Conservation (phyloP, 2,888 invertebrate species). For the Nematopogon swammerdamellus region DNA sequence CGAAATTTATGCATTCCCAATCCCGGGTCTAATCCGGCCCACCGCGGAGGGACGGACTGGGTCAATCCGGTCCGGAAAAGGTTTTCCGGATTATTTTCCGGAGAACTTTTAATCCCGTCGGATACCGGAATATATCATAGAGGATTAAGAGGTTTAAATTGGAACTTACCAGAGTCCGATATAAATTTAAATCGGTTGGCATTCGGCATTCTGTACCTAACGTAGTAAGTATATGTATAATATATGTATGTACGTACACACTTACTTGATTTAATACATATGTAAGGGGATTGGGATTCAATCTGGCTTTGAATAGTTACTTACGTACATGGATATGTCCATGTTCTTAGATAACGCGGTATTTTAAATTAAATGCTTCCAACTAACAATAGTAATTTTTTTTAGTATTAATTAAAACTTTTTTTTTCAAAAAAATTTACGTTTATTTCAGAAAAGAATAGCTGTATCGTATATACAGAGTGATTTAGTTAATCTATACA, state of each 20-base stretch:
- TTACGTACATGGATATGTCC: too few relatives aligned
- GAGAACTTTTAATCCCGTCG: constrained; percentile 56
- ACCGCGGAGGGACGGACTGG: constrained; percentile 28
- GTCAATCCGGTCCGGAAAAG: constrained; percentile 56
- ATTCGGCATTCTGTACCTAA: constrained; percentile 53
- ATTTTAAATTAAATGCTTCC: neutral
- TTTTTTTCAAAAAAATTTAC: too few relatives aligned
- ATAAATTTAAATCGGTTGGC: constrained; percentile 57
- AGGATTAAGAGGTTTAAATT: constrained; percentile 59
- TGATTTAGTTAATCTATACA: too few relatives aligned
- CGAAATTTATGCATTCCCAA: constrained; percentile 56
- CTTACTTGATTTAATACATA: too few relatives aligned
- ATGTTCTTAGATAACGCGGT: too few relatives aligned
- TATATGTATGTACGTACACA: too few relatives aligned
- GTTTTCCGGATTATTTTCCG: constrained; percentile 58
- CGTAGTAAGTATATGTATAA: constrained; percentile 19
- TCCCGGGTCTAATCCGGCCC: constrained; percentile 50
- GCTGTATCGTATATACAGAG: too few relatives aligned
- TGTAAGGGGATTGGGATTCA: too few relatives aligned
- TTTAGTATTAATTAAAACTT: too few relatives aligned
- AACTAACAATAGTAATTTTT: too few relatives aligned
- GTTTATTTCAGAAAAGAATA: too few relatives aligned
- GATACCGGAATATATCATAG: constrained; percentile 58
- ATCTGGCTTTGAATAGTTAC: too few relatives aligned
- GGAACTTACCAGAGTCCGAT: constrained; percentile 58